A percentile compares a stretch with the other conserved stretches of the same genome.
Evolutionary conservation across 2,888 invertebrate genomes (phyloP).

Genomic region (Lasiommata megera): DNA sequence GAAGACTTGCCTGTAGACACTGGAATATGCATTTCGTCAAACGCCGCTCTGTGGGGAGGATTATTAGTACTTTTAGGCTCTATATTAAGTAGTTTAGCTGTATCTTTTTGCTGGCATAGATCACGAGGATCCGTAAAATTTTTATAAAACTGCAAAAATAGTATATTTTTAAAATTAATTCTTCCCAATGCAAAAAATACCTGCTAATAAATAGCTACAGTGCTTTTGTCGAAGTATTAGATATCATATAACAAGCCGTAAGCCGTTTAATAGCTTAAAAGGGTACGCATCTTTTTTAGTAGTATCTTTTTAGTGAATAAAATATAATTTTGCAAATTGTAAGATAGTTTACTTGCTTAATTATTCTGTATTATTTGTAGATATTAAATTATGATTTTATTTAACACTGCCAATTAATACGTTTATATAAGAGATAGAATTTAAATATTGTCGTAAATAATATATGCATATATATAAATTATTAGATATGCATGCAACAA

Average conservation of each 20-base stretch:
- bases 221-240: too few relatives aligned
- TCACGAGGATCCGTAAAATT: conserved; percentile 59
- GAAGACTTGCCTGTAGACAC: conserved; percentile 81
- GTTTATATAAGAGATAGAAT: background rate
- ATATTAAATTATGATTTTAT: conserved; percentile 9
- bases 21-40: conserved; percentile 83
- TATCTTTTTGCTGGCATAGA: conserved; percentile 68
- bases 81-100: conserved; percentile 72
- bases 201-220: too few relatives aligned
- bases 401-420: conserved; percentile 4
- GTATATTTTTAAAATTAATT: background rate
- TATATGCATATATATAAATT: background rate
- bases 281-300: too few relatives aligned
- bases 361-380: conserved; percentile 4
- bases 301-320: too few relatives aligned
- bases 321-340: background rate
- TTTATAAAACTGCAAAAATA: conserved; percentile 37
- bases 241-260: too few relatives aligned
- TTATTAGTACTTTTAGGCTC: conserved; percentile 82
- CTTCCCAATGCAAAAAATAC: too few relatives aligned
- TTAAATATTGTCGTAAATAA: too few relatives aligned
- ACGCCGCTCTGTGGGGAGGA: conserved; percentile 83
- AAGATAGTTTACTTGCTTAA: background rate
- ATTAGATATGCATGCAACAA: background rate
- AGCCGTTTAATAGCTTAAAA: too few relatives aligned